Percentiles rank a stretch among this genome's conserved stretches.
Evolutionary conservation across 2,797 vertebrate genomes (phyloP).

Genomic region (Cyprinella venusta): DNA sequence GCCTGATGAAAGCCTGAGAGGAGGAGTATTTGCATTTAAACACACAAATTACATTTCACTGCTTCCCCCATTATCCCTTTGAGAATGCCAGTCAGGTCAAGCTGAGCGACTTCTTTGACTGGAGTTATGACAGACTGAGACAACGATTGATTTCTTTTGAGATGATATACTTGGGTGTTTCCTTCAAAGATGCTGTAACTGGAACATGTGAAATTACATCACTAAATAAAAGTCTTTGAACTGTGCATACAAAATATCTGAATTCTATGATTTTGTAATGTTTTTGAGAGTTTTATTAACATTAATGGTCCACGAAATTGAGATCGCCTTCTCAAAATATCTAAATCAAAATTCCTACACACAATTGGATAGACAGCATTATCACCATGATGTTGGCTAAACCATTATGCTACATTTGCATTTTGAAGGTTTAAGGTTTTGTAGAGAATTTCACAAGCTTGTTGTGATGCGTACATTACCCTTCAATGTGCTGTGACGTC

Average conservation of each 20-base stretch:
- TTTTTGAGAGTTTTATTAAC: too few relatives aligned
- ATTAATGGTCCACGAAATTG: too few relatives aligned
- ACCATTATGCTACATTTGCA: neutral
- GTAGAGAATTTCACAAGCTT: neutral
- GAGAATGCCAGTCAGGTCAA: constrained; percentile 30
- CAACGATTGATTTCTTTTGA: neutral
- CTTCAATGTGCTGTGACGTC: too few relatives aligned
- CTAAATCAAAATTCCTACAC: too few relatives aligned
- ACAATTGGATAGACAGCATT: neutral
- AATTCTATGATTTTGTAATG: too few relatives aligned
- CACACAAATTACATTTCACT: constrained; percentile 28
- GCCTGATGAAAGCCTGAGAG: constrained; percentile 21
- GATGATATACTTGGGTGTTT: constrained; percentile 4
- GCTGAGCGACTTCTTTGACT: neutral
- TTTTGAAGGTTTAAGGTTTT: neutral
- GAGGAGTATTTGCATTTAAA: constrained; percentile 30
- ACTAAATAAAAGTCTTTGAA: neutral
- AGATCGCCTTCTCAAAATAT: too few relatives aligned
- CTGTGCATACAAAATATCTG: too few relatives aligned
- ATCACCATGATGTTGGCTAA: neutral
- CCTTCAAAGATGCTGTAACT: constrained; percentile 7
- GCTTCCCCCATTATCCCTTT: constrained; percentile 12
- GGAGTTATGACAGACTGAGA: neutral
- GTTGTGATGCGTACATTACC: neutral
- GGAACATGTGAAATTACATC: neutral